These are phyloP conservation scores for Hesperophylax magnus DNA, from an alignment of 1,140 invertebrate genomes.

Conservation along the genomic window DNA sequence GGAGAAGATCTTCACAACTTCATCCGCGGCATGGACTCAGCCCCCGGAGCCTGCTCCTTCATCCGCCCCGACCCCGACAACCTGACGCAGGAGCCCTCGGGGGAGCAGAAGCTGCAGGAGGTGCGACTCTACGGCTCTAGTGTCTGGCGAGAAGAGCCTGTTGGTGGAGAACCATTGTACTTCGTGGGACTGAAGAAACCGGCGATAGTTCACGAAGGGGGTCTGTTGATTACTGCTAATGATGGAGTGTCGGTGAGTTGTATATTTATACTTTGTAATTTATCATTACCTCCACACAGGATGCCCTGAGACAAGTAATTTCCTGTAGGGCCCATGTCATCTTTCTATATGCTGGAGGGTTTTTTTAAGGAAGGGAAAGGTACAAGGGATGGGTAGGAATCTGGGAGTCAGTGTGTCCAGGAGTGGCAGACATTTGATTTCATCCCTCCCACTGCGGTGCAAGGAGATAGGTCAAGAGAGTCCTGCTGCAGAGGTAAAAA, in stretches of 20 bases:
- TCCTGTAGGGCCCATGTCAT: too few relatives aligned
- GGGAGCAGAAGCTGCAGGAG: constrained; percentile 61
- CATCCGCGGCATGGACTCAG: constrained; percentile 93
- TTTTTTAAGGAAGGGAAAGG: too few relatives aligned
- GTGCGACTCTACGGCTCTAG: constrained; percentile 85
- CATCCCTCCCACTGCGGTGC: too few relatives aligned
- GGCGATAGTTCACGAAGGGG: constrained; percentile 83
- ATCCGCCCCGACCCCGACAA: constrained; percentile 71
- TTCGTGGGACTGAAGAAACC: constrained; percentile 75
- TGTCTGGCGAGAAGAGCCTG: constrained; percentile 78
- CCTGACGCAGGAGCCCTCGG: constrained; percentile 50
- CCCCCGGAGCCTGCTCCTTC: constrained; percentile 89
- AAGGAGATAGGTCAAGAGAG: too few relatives aligned
- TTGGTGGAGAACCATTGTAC: constrained; percentile 73
- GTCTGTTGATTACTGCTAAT: constrained; percentile 84
- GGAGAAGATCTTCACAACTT: constrained; percentile 89
- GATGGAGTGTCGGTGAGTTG: constrained; percentile 81
- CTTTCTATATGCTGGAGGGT: too few relatives aligned
- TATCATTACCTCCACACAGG: too few relatives aligned
- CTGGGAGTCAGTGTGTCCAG: too few relatives aligned
- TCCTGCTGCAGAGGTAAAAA: too few relatives aligned
- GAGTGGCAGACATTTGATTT: too few relatives aligned
- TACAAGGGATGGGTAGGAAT: too few relatives aligned
- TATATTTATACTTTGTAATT: neutral
- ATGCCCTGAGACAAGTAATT: too few relatives aligned